Conservation (phyloP, 2,888 invertebrate genomes). For the Mythimna pallens region DNA sequence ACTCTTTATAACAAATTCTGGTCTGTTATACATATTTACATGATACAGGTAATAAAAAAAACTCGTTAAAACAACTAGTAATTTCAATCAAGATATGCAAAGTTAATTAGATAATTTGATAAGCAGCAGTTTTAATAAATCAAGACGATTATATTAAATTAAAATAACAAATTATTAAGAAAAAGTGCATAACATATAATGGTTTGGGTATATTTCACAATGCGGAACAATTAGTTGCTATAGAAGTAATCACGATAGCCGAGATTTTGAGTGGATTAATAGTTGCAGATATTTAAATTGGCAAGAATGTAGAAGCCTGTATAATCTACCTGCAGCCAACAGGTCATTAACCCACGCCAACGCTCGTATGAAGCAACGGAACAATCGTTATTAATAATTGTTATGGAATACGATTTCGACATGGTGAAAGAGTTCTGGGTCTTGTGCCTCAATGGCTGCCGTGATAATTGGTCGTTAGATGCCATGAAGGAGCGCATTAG, state of each 20-base stretch:
- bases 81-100: constrained; percentile 16
- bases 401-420: constrained; percentile 36
- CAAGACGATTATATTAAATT: constrained; percentile 9
- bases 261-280: constrained; percentile 30
- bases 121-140: constrained; percentile 10
- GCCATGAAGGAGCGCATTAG: constrained; percentile 28
- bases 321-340: constrained; percentile 25
- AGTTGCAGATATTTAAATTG: constrained; percentile 42
- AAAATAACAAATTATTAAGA: constrained; percentile 17
- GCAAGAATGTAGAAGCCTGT: constrained; percentile 31
- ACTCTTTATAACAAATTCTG: background rate
- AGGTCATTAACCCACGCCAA: constrained; percentile 39
- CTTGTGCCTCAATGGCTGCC: constrained; percentile 9
- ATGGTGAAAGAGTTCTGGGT: constrained; percentile 19
- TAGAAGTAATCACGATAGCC: constrained; percentile 29
- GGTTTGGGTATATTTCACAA: constrained; percentile 34
- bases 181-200: constrained; percentile 14
- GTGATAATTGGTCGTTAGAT: constrained; percentile 28
- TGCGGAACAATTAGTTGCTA: constrained; percentile 42
- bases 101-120: constrained; percentile 10
- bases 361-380: constrained; percentile 30
- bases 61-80: constrained; percentile 8
- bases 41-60: constrained; percentile 4
- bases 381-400: constrained; percentile 33
- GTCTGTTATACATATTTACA: background rate